Percentiles rank a stretch among this genome's conserved stretches.
These are phyloP conservation scores for Polylopha cassiicola DNA, from an alignment of 2,888 invertebrate species.

Conservation along the genomic window DNA sequence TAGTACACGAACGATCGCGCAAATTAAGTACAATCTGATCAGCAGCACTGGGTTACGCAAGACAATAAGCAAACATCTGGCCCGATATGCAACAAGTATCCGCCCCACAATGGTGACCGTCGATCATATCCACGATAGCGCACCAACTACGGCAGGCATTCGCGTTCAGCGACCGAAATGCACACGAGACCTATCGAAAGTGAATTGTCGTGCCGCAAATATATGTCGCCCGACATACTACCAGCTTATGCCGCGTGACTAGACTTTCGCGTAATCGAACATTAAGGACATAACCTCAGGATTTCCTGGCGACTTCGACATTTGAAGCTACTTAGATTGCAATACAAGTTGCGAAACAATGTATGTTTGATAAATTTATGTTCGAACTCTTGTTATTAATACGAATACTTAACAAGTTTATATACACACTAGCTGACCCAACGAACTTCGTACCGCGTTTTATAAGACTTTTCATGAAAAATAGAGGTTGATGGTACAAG, in stretches of 20 bases:
- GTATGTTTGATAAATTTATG: too few relatives aligned
- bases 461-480: too few relatives aligned
- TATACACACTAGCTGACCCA: too few relatives aligned
- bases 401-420: too few relatives aligned
- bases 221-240: slow-evolving; percentile 51
- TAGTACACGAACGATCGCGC: slow-evolving; percentile 46
- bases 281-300: slow-evolving; percentile 39
- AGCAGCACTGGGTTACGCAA: slow-evolving; percentile 69
- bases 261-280: slow-evolving; percentile 53
- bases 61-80: slow-evolving; percentile 64
- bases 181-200: slow-evolving; percentile 68
- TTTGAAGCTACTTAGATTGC: slow-evolving; percentile 22
- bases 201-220: slow-evolving; percentile 58
- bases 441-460: too few relatives aligned
- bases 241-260: slow-evolving; percentile 48
- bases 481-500: too few relatives aligned
- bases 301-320: slow-evolving; percentile 39
- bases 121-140: slow-evolving; percentile 70
- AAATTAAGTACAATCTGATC: slow-evolving; percentile 68
- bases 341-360: too few relatives aligned
- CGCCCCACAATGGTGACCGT: slow-evolving; percentile 55
- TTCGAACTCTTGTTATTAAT: too few relatives aligned
- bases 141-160: slow-evolving; percentile 58
- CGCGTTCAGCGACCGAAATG: slow-evolving; percentile 57
- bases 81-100: slow-evolving; percentile 62